Conservation (phyloP, 2,888 invertebrate species). For the Agrenia bidenticulata region DNA sequence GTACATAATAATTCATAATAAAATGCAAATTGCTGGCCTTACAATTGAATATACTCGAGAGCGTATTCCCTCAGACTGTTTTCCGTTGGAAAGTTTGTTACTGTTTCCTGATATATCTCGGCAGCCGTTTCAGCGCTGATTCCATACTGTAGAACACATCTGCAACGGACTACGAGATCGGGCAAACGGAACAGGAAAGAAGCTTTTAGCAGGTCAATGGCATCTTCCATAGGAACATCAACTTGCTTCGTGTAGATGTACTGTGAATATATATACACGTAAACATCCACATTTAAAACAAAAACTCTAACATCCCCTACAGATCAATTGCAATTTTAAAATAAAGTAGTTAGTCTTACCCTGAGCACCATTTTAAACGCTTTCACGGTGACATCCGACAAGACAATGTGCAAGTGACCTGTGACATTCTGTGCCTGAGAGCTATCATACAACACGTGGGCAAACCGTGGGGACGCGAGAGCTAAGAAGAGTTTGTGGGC, state of each 20-base stretch:
- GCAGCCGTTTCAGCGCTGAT: slow-evolving; percentile 5
- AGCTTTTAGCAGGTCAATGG: not conserved
- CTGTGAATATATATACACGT: too few relatives aligned
- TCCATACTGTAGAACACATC: not conserved
- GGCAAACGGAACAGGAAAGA: not conserved
- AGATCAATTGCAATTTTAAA: too few relatives aligned
- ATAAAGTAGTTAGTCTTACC: too few relatives aligned
- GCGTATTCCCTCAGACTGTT: not conserved
- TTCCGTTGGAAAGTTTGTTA: not conserved
- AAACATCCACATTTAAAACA: too few relatives aligned
- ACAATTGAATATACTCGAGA: not conserved
- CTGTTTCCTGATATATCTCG: not conserved
- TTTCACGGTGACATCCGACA: not conserved
- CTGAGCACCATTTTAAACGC: not conserved
- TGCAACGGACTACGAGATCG: not conserved
- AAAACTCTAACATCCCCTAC: too few relatives aligned
- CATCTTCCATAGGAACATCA: not conserved
- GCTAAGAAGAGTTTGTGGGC: not conserved
- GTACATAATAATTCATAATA: not conserved
- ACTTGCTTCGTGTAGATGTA: not conserved
- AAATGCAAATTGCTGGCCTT: not conserved
- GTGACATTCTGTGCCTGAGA: not conserved
- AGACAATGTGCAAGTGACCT: not conserved
- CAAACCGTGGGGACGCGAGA: too few relatives aligned
- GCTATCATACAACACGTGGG: not conserved